Base-by-base conservation (phyloP, 2,113 vertebrate genomes). In the Orientallactaga bullata region DNA sequence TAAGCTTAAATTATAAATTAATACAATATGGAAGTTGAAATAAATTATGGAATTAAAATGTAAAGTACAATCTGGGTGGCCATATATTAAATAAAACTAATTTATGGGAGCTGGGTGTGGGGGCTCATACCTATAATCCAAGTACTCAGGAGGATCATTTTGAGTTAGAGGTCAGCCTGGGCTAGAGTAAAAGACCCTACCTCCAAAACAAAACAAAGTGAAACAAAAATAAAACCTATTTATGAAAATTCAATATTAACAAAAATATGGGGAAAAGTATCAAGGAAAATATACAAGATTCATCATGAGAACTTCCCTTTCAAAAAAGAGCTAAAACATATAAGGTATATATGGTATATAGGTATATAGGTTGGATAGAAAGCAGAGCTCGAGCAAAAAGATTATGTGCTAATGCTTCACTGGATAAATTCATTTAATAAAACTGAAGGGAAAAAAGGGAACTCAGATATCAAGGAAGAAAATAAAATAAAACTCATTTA, bases 1-100 rank as follows among this genome's bases (percentile, higher is more conserved):
- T 77, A 61, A 71, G 32, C 37, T 93, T 90, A 94, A 90, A 72
- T 96, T 87, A 42, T 82, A 95, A 93, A 89, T 85, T 72, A 66
- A 28, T 89, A 55, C 85, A 71, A 77, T 15, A 83, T 91, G 65
- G 94, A 80, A 83, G 63, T 94, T 97, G 66, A 89, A 92, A 76
- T 77, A 80, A 94, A 77, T 61, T 83, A 16, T 68, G 3, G 10
- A 69, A 61, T 74, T 7, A 77, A 32, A 93, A 87, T 85, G n/a
- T 23, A 74, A 89, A 91, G 55, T 66, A 69, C 37, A 95, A 79
- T n/a, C 73, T 76, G 24, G 30, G 10, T 93, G 37, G 0, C 18
- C 18, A 91, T 26, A 63, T 1, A 79, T 32, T 35, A 74, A 95
- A 69, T 72, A 74, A 94, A 90, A 23, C n/a, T 60, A 89, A 86